These are phyloP conservation scores for Chaetops frenatus DNA, from an alignment of 2,113 vertebrate genomes.

Conservation along the genomic window DNA sequence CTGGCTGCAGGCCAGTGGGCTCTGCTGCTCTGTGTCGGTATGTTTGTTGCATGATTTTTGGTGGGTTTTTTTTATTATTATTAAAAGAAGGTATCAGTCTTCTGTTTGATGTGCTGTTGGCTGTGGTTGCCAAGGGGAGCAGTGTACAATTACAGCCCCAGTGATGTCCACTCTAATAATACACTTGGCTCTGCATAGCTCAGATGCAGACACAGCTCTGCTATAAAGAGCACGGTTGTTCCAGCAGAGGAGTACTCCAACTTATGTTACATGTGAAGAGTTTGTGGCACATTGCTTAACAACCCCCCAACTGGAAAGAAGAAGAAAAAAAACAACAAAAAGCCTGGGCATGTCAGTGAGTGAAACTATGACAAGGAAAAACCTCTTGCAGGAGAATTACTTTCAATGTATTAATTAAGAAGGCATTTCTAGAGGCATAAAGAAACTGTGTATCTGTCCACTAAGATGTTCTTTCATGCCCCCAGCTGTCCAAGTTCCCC, in stretches of 20 bases:
- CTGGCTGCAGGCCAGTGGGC: not conserved
- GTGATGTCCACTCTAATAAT: slow-evolving; percentile 80
- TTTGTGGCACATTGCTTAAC: slow-evolving; percentile 12
- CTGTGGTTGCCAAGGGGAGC: slow-evolving; percentile 69
- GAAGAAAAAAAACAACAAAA: not conserved
- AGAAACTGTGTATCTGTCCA: not conserved
- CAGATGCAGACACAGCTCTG: slow-evolving; percentile 71
- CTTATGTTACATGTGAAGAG: slow-evolving; percentile 61
- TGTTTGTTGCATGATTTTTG: not conserved
- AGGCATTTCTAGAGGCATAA: not conserved
- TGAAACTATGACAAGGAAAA: not conserved
- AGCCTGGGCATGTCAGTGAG: not conserved
- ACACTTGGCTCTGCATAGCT: slow-evolving; percentile 74
- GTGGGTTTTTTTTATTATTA: not conserved
- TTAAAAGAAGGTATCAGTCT: slow-evolving; percentile 71
- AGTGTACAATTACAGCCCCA: slow-evolving; percentile 73
- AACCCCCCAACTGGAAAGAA: not conserved
- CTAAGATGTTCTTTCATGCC: not conserved
- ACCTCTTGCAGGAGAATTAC: not conserved
- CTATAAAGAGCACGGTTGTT: slow-evolving; percentile 74
- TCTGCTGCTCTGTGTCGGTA: not conserved
- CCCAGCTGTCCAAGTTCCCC: not conserved
- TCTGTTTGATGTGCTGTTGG: slow-evolving; percentile 79
- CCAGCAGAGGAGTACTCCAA: slow-evolving; percentile 66
- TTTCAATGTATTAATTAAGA: not conserved